Percentiles rank a stretch among this genome's conserved stretches.
These are phyloP conservation scores for Lanistes nyassanus DNA, from an alignment of 1,140 invertebrate genomes.

Conservation along the genomic window DNA sequence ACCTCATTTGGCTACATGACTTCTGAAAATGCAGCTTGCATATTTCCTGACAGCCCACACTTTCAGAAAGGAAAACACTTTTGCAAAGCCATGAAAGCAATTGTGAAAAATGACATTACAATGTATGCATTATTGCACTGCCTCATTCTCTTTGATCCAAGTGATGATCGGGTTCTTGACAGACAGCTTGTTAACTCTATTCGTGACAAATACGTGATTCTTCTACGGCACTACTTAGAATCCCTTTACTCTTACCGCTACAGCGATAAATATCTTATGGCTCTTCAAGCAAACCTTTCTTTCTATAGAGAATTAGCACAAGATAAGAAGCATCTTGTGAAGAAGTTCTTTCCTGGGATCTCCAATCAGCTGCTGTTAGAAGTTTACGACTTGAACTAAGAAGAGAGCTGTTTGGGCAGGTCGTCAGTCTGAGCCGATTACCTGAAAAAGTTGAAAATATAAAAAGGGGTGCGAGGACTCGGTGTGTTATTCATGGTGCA, in stretches of 20 bases:
- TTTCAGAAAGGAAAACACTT: conserved; percentile 30
- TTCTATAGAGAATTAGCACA: neutral
- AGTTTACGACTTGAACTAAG: neutral
- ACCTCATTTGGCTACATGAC: conserved; percentile 4
- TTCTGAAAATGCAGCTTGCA: neutral
- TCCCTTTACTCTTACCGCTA: conserved; percentile 73
- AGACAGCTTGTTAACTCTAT: conserved; percentile 73
- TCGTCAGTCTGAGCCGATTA: no score
- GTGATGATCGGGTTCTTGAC: conserved; percentile 81
- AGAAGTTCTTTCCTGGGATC: conserved; percentile 19
- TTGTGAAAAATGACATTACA: conserved; percentile 51
- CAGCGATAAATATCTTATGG: conserved; percentile 58
- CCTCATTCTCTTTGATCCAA: conserved; percentile 87
- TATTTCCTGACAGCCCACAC: conserved; percentile 14
- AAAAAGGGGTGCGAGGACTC: no score
- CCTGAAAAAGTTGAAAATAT: no score
- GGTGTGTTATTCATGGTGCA: no score
- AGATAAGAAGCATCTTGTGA: conserved; percentile 14
- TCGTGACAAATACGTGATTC: conserved; percentile 91
- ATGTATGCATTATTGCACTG: conserved; percentile 89
- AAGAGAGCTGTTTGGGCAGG: no score
- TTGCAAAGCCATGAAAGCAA: conserved; percentile 51
- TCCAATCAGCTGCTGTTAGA: conserved; percentile 9
- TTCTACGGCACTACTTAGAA: conserved; percentile 87
- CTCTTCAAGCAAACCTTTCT: conserved; percentile 83